A percentile compares a stretch with the other conserved stretches of the same genome.
Conservation (phyloP, 2,113 vertebrate genomes). For the Dasypus novemcinctus region DNA sequence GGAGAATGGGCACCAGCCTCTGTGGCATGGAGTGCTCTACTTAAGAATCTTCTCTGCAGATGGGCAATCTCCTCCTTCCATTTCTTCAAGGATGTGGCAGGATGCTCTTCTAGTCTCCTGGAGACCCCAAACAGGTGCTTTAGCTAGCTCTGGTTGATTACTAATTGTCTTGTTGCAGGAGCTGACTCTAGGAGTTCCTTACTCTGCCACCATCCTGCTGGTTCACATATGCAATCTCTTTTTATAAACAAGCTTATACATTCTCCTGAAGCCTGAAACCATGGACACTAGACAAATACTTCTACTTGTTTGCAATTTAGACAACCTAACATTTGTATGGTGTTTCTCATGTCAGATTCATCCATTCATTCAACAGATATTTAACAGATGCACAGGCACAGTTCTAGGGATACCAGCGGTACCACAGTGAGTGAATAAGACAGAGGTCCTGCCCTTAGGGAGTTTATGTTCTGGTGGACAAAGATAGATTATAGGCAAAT, state of each 20-base stretch:
- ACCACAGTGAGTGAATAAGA: background rate
- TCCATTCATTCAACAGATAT: background rate
- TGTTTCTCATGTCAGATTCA: background rate
- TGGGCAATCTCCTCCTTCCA: too few relatives aligned
- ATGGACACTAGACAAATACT: background rate
- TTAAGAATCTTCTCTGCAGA: too few relatives aligned
- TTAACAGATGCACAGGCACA: background rate
- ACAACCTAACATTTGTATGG: background rate
- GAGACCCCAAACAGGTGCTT: too few relatives aligned
- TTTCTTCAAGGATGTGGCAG: too few relatives aligned
- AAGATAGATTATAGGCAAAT: conserved; percentile 12
- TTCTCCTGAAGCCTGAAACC: background rate
- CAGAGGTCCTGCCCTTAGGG: background rate
- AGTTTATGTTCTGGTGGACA: background rate
- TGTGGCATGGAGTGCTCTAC: too few relatives aligned
- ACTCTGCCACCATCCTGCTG: too few relatives aligned
- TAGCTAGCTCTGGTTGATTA: too few relatives aligned
- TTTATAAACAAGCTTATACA: background rate
- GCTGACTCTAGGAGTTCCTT: too few relatives aligned
- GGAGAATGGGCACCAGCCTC: too few relatives aligned
- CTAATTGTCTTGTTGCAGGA: too few relatives aligned
- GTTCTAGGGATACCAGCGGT: background rate
- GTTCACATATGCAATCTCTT: background rate
- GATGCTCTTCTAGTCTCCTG: too few relatives aligned
- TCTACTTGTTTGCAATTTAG: background rate